Conservation (phyloP, 2,888 invertebrate genomes). For the Lamproptera curius region DNA sequence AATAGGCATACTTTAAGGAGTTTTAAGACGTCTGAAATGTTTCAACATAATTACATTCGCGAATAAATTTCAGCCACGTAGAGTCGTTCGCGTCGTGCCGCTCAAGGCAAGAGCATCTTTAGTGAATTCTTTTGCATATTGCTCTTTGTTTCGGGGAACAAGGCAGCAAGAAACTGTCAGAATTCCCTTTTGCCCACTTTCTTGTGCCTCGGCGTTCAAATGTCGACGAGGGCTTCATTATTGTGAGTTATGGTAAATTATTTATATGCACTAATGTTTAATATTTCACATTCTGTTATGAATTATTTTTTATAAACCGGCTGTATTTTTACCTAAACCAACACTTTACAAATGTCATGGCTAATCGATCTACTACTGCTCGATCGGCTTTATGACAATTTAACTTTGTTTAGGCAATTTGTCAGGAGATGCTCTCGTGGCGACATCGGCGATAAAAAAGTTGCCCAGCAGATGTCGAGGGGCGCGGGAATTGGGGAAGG, state of each 20-base stretch:
- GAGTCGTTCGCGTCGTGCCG: neutral
- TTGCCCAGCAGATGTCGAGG: conserved; percentile 26
- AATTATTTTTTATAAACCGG: neutral
- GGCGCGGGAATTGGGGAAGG: conserved; percentile 26
- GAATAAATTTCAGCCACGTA: neutral
- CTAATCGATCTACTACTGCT: neutral
- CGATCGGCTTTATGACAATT: neutral
- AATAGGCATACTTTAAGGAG: neutral
- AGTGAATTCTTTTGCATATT: neutral
- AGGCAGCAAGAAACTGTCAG: neutral
- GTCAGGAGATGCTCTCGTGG: neutral
- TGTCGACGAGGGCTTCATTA: neutral
- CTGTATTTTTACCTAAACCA: neutral
- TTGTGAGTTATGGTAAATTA: too few species aligned
- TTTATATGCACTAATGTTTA: too few species aligned
- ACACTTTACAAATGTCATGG: neutral
- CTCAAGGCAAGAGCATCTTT: neutral
- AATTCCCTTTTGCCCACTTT: neutral
- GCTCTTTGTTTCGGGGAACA: neutral
- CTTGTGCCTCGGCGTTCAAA: neutral
- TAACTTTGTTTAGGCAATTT: neutral
- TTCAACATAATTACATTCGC: neutral
- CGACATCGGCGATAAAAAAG: conserved; percentile 26
- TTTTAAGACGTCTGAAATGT: conserved; percentile 1
- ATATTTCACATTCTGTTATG: neutral